Evolutionary conservation across 2,797 vertebrate genomes (phyloP).

Genomic region (Eulemur rubriventer): DNA sequence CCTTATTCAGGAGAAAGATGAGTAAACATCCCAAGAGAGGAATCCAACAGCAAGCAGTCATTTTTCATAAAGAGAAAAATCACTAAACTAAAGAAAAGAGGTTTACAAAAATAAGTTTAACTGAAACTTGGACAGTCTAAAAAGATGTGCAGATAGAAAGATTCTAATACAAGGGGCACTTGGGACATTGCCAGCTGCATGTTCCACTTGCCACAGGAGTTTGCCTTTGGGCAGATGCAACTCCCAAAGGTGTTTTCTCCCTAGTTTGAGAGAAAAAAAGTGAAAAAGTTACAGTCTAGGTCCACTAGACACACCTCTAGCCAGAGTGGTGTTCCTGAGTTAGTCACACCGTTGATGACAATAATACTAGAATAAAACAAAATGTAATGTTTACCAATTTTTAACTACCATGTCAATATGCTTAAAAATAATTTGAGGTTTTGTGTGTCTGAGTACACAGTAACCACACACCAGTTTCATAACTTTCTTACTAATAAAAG

Average conservation of each 20-base stretch:
- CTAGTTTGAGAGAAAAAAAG: slow-evolving; percentile 39
- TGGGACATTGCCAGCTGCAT: slow-evolving; percentile 54
- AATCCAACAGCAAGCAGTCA: not conserved
- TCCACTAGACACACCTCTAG: slow-evolving; percentile 56
- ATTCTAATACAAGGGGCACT: slow-evolving; percentile 58
- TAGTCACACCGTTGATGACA: slow-evolving; percentile 56
- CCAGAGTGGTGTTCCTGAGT: slow-evolving; percentile 56
- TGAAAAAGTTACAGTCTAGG: slow-evolving; percentile 69
- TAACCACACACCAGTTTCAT: not conserved
- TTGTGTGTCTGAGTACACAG: not conserved
- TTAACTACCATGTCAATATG: slow-evolving; percentile 48
- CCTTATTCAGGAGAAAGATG: slow-evolving; percentile 18
- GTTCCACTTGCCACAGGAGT: slow-evolving; percentile 75
- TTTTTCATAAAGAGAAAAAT: slow-evolving; percentile 42
- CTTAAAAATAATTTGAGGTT: slow-evolving; percentile 71
- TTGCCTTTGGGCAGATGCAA: slow-evolving; percentile 69
- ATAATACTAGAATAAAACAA: slow-evolving; percentile 67
- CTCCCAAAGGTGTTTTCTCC: slow-evolving; percentile 5
- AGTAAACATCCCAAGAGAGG: slow-evolving; percentile 41
- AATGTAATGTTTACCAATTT: slow-evolving; percentile 58
- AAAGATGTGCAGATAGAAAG: slow-evolving; percentile 70
- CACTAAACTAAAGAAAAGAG: slow-evolving; percentile 10
- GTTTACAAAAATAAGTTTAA: slow-evolving; percentile 60
- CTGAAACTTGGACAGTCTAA: slow-evolving; percentile 62
- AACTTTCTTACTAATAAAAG: slow-evolving; percentile 7